Evolutionary conservation across 2,113 vertebrate genomes (phyloP).

Genomic region (Solenodon paradoxus): DNA sequence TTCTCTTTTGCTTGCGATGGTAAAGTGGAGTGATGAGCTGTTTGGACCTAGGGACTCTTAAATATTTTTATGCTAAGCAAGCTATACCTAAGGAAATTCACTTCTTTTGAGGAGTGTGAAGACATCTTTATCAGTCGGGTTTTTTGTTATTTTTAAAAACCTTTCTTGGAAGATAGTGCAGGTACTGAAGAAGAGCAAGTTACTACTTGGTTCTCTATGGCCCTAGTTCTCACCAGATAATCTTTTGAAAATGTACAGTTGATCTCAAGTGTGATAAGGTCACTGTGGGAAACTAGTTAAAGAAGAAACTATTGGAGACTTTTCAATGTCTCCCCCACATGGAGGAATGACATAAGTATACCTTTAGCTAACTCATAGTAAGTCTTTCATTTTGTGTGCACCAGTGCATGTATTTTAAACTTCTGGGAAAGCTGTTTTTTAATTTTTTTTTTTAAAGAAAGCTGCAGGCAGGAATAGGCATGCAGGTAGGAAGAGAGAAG

Average conservation of each 20-base stretch:
- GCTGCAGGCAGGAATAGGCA: too few species aligned
- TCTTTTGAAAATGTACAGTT: neutral
- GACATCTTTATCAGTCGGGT: neutral
- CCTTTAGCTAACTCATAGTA: neutral
- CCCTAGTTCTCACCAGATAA: neutral
- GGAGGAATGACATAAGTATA: neutral
- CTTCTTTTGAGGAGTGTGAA: neutral
- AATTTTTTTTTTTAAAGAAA: too few species aligned
- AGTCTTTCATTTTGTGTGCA: neutral
- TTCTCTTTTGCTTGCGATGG: constrained; percentile 20
- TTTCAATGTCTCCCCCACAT: neutral
- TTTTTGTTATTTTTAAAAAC: neutral
- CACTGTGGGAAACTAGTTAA: neutral
- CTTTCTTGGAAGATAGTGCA: neutral
- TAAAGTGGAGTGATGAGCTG: neutral
- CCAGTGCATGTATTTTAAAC: neutral
- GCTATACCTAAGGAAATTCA: constrained; percentile 18
- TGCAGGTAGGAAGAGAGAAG: too few species aligned
- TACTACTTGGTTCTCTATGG: constrained; percentile 7
- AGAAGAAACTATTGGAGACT: neutral
- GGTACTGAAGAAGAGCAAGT: neutral
- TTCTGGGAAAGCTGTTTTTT: neutral
- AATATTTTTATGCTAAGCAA: neutral
- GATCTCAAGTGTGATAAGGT: neutral
- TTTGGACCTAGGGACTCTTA: neutral